These are phyloP conservation scores for Scaptomyza tumidula DNA, from an alignment of 2,888 invertebrate genomes.

Conservation along the genomic window DNA sequence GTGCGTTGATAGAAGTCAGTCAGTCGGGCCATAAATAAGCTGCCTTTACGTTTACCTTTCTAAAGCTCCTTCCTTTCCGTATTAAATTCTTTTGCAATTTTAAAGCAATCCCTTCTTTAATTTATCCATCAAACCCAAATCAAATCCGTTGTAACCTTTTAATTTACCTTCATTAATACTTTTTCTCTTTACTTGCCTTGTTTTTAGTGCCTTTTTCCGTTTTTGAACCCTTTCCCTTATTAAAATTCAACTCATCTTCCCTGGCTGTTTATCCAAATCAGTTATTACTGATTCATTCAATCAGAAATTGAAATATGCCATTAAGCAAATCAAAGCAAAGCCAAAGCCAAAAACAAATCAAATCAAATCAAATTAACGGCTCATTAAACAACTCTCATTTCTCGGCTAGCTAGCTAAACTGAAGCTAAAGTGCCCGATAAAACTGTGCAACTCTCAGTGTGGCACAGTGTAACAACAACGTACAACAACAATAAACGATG, in stretches of 20 bases:
- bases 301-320: conserved; percentile 16
- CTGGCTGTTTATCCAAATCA: background rate
- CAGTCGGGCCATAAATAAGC: background rate
- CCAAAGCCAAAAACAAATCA: conserved; percentile 11
- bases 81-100: background rate
- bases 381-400: conserved; percentile 30
- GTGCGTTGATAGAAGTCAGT: background rate
- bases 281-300: conserved; percentile 18
- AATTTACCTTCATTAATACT: too few species aligned
- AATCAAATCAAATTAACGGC: conserved; percentile 42
- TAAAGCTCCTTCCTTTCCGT: too few species aligned
- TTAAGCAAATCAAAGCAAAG: background rate
- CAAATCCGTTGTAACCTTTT: background rate
- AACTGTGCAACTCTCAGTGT: conserved; percentile 22
- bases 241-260: background rate
- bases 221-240: background rate
- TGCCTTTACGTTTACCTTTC: too few species aligned
- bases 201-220: background rate
- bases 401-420: conserved; percentile 1
- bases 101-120: background rate
- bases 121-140: background rate
- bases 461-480: conserved; percentile 44
- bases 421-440: conserved; percentile 16
- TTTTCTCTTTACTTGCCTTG: background rate
- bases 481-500: conserved; percentile 17